Conservation (phyloP, 2,797 vertebrate genomes). For the Mallotus villosus region DNA sequence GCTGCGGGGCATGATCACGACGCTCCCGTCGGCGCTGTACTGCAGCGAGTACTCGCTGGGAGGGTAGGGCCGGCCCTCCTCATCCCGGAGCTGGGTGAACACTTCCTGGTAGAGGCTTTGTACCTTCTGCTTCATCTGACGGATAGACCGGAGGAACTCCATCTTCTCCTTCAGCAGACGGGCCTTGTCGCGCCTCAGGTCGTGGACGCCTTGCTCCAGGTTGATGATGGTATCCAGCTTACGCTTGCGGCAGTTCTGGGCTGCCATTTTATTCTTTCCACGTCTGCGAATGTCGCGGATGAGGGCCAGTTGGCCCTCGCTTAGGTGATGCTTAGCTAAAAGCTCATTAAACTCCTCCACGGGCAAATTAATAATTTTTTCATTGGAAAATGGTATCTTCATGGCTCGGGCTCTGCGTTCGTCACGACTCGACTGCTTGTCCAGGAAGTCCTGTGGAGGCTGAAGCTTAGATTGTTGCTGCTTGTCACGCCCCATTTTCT, state of each 20-base stretch:
- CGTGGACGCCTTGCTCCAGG: constrained; percentile 94
- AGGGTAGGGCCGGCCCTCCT: constrained; percentile 91
- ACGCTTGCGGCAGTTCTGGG: constrained; percentile 97
- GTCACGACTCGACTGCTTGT: constrained; percentile 93
- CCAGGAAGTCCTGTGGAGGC: constrained; percentile 78
- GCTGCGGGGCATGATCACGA: constrained; percentile 86
- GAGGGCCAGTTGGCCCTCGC: constrained; percentile 91
- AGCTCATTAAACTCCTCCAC: constrained; percentile 99
- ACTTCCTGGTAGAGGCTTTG: constrained; percentile 96
- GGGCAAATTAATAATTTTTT: constrained; percentile 97
- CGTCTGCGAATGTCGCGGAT: constrained; percentile 94
- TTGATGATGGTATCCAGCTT: constrained; percentile 98
- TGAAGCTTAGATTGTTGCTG: constrained; percentile 74
- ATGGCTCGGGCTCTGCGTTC: constrained; percentile 93
- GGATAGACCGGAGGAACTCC: constrained; percentile 91
- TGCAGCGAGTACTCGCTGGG: constrained; percentile 91
- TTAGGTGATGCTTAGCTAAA: constrained; percentile 94
- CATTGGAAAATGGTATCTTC: constrained; percentile 98
- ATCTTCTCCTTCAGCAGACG: constrained; percentile 94
- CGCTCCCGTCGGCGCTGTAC: constrained; percentile 89
- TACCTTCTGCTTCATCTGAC: constrained; percentile 98
- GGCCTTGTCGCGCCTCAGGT: constrained; percentile 88
- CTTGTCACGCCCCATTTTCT: constrained; percentile 85
- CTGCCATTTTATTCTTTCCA: constrained; percentile 99
- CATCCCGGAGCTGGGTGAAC: constrained; percentile 91